Evolutionary conservation across 2,888 invertebrate genomes (phyloP), one percentile per base, ranked within the genome.

Genomic region (Cataglyphis altisquamis): DNA sequence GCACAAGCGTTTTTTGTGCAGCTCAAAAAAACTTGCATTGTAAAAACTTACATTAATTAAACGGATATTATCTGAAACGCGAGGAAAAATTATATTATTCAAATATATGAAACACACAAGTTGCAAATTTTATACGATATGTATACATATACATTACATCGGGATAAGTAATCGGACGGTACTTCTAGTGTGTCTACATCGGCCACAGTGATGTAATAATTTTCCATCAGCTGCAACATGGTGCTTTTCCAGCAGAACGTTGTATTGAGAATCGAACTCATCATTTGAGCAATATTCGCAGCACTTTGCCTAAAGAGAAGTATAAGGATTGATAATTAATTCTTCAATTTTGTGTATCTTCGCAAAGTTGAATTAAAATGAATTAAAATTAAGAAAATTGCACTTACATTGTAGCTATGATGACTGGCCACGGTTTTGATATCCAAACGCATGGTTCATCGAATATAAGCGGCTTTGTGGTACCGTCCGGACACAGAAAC

Each of bases 401-500:
- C 4, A 70, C 84, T 90, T 94, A 97, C 97, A 96, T 95, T 93
- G 96, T 96, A 12, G 97, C 96, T 0, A 97, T 97, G 62, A 98
- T 95, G 0, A 97, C 97, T 0, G 97, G 96, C 97, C 98, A 98
- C 0, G 98, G 98, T 89, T 97, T 96, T 1, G 97, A 95, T 18
- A 98, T 96, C 98, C 98, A 98, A 10, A 97, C 95, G 91, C 98
- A 98, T 0, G 97, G 97, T 18, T 95, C 95, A 0, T 95, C 92
- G 6, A 95, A 95, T 82, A 96, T 95, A 9, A 93, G 94, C 0
- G 96, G 95, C 92, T 96, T 96, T 90, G 96, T 95, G 15, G 96
- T 96, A 0, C 98, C 98, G 92, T 98, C 97, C 0, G 97, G 96
- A 91, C 98, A 98, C 3, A 98, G 95, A 88, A 96, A 97, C 87